Percentiles rank a stretch among this genome's conserved stretches.
Conservation (phyloP, 2,888 invertebrate genomes). For the Agrilus mali region DNA sequence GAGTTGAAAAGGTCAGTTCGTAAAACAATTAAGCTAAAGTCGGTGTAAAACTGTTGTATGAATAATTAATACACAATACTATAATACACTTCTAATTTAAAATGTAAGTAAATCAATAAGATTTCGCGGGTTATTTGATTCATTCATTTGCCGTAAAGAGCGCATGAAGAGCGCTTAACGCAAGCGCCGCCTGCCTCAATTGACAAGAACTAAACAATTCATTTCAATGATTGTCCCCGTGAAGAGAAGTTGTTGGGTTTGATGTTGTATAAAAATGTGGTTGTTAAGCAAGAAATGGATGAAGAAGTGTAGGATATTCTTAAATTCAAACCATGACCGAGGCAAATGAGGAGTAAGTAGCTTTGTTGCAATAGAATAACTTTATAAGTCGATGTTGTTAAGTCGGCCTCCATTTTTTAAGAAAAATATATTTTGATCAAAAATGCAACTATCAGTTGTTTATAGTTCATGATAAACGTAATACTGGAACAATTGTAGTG, state of each 20-base stretch:
- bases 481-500: no score
- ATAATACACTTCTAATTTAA: no score
- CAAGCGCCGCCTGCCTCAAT: conserved; percentile 5
- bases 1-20: no score
- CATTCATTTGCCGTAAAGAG: background rate
- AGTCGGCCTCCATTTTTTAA: conserved; percentile 15
- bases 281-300: conserved; percentile 23
- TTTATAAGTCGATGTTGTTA: conserved; percentile 10
- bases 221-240: conserved; percentile 34
- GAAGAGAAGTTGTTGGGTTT: conserved; percentile 31
- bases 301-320: conserved; percentile 16
- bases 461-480: conserved; percentile 4
- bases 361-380: conserved; percentile 6
- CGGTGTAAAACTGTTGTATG: no score
- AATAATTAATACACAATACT: no score
- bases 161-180: background rate
- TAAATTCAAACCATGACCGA: conserved; percentile 19
- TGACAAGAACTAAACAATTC: conserved; percentile 21
- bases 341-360: conserved; percentile 19
- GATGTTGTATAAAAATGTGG: conserved; percentile 36
- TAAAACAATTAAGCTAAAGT: no score
- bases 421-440: background rate
- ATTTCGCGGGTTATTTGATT: background rate
- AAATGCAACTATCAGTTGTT: conserved; percentile 1
- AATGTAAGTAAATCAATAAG: no score